Percentiles rank a stretch among this genome's conserved stretches.
Conservation (phyloP, 2,888 invertebrate genomes). For the Notodonta ziczac region DNA sequence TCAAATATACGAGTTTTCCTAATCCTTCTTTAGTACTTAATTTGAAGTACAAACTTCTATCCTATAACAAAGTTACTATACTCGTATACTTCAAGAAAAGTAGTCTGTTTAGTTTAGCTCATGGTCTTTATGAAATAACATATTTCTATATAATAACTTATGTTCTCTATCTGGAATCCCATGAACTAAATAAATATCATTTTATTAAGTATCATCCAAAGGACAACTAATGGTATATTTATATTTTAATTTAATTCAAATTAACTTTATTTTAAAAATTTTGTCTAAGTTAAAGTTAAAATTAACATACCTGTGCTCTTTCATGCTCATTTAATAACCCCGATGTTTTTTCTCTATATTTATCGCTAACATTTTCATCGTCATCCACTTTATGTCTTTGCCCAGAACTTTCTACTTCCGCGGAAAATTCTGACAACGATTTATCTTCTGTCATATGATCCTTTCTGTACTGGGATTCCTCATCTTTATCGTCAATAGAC, state of each 20-base stretch:
- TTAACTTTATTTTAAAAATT: too few species aligned
- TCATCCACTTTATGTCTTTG: slow-evolving; percentile 7
- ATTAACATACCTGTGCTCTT: slow-evolving; percentile 46
- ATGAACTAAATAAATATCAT: neutral
- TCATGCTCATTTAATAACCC: slow-evolving; percentile 24
- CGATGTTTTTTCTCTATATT: slow-evolving; percentile 34
- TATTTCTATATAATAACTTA: too few species aligned
- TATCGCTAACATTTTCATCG: slow-evolving; percentile 20
- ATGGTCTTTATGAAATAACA: too few species aligned
- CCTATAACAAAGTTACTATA: slow-evolving; percentile 32
- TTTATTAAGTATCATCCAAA: too few species aligned
- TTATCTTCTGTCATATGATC: slow-evolving; percentile 45
- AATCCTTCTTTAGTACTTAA: slow-evolving; percentile 16
- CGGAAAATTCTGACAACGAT: slow-evolving; percentile 67
- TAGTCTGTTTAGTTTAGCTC: neutral
- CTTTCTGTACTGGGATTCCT: neutral
- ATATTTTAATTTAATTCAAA: too few species aligned
- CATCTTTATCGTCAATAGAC: neutral
- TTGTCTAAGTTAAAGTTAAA: too few species aligned
- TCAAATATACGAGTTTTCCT: slow-evolving; percentile 10
- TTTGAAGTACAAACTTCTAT: slow-evolving; percentile 25
- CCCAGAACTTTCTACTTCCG: slow-evolving; percentile 42
- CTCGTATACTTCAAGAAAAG: neutral
- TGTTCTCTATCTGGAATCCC: neutral
- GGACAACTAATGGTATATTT: too few species aligned